Evolutionary conservation across 2,113 vertebrate species (phyloP).

Genomic region (Rhea americana): DNA sequence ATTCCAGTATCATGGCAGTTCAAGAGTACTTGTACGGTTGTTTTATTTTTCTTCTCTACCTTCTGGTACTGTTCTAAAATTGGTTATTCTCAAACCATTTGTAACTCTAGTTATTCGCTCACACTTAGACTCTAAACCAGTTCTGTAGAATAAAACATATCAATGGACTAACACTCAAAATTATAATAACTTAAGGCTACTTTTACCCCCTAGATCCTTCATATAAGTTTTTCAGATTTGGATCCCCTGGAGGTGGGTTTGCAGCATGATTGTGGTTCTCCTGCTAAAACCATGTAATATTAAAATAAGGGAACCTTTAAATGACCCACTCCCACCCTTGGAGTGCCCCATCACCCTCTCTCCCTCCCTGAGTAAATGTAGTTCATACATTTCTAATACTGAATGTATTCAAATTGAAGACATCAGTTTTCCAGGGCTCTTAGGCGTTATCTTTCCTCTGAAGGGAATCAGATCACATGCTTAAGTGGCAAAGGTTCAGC

Average conservation of each 20-base stretch:
- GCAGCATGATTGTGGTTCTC: not conserved
- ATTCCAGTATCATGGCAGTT: not conserved
- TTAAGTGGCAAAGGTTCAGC: constrained; percentile 1
- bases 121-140: not conserved
- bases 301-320: not conserved
- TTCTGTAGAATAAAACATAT: not conserved
- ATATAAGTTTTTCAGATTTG: not conserved
- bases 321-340: not conserved
- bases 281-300: not conserved
- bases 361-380: not conserved
- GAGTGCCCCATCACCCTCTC: not conserved
- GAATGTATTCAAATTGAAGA: constrained; percentile 10
- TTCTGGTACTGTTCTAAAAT: not conserved
- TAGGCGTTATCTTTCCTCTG: not conserved
- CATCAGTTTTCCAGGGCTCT: not conserved
- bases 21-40: not conserved
- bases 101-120: not conserved
- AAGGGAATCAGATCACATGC: not conserved
- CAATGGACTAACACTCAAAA: not conserved
- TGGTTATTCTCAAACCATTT: not conserved
- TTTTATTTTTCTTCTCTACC: not conserved
- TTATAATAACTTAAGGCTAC: not conserved
- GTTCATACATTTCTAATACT: constrained; percentile 10
- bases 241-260: not conserved
- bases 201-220: not conserved